phyloP scores from a whole-genome alignment of 2,797 vertebrate genomes.

The Oreochromis grahami region DNA sequence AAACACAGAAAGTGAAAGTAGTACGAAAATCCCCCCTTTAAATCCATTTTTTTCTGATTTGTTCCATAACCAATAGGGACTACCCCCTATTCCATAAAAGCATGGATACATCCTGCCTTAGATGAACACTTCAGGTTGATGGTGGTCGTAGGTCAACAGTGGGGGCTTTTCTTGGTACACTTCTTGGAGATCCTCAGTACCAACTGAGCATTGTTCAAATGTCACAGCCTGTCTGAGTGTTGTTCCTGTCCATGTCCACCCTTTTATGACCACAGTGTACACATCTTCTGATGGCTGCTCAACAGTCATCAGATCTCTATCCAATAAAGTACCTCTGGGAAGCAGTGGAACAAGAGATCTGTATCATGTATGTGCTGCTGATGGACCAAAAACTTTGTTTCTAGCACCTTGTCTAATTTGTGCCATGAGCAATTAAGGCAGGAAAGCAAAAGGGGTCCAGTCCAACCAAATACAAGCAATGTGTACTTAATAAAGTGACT shows the following conservation, averaged over 20 bases:
- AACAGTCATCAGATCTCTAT: background rate
- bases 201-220: background rate
- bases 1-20: background rate
- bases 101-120: background rate
- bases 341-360: background rate
- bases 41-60: background rate
- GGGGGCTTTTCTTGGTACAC: background rate
- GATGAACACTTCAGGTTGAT: background rate
- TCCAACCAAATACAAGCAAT: rapidly evolving
- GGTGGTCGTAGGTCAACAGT: background rate
- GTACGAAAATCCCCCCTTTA: background rate
- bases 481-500: background rate
- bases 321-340: background rate
- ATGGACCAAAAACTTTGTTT: background rate
- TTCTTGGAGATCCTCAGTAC: background rate
- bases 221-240: background rate
- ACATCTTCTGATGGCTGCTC: background rate
- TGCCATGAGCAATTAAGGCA: background rate
- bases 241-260: background rate
- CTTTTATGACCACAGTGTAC: background rate
- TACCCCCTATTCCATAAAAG: background rate
- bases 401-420: background rate
- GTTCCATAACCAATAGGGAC: background rate
- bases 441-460: background rate
- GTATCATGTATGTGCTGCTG: background rate